Conservation (phyloP, 2,888 invertebrate genomes). For the Spisula solida region DNA sequence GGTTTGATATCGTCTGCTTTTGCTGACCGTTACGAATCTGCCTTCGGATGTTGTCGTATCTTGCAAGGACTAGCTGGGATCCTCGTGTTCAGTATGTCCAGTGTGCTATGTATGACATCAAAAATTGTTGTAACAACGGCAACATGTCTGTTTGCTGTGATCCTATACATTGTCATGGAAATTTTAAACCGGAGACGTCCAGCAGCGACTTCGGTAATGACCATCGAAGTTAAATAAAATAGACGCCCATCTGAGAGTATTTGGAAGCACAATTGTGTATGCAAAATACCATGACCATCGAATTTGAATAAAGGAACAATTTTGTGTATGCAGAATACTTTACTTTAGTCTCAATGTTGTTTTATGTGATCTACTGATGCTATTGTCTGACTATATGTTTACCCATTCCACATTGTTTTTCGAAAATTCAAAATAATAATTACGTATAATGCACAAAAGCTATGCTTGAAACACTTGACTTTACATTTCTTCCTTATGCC, state of each 20-base stretch:
- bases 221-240: background rate
- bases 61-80: slow-evolving; percentile 83
- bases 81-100: slow-evolving; percentile 80
- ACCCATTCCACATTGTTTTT: too few relatives aligned
- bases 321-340: too few relatives aligned
- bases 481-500: too few relatives aligned
- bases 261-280: too few relatives aligned
- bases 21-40: slow-evolving; percentile 84
- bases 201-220: background rate
- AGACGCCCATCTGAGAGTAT: too few relatives aligned
- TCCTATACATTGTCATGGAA: slow-evolving; percentile 80
- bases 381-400: too few relatives aligned
- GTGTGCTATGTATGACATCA: slow-evolving; percentile 78
- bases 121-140: slow-evolving; percentile 54
- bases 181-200: slow-evolving; percentile 59
- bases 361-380: too few relatives aligned
- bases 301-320: background rate
- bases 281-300: background rate
- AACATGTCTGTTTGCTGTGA: slow-evolving; percentile 74
- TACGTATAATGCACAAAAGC: too few relatives aligned
- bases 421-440: too few relatives aligned
- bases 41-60: slow-evolving; percentile 84
- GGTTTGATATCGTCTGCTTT: slow-evolving; percentile 85
- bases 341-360: too few relatives aligned
- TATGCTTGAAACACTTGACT: too few relatives aligned